phyloP scores from a whole-genome alignment of 30 jellyfish, hydroid and myxozoan genomes.

The Aurelia aurita region DNA sequence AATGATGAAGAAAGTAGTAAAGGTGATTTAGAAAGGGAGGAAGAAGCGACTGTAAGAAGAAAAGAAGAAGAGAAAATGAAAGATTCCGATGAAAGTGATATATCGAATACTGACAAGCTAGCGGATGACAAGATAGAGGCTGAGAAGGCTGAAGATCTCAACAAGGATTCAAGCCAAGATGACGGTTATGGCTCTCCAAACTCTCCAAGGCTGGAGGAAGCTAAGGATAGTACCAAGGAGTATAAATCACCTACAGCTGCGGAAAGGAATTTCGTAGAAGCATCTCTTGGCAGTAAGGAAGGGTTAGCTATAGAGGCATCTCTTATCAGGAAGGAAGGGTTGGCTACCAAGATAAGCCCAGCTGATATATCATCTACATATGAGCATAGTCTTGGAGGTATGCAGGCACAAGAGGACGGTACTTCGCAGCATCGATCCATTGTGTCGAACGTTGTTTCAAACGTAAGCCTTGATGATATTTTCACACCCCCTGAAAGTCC shows the following conservation, averaged over 20 bases:
- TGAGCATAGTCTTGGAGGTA: not conserved
- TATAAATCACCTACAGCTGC: not conserved
- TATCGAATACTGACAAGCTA: not conserved
- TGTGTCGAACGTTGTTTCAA: not conserved
- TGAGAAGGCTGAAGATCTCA: not conserved
- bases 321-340: not conserved
- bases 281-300: not conserved
- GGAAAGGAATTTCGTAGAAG: not conserved
- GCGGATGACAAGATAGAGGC: not conserved
- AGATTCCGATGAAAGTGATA: not conserved
- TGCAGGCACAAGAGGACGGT: not conserved
- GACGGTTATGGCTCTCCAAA: not conserved
- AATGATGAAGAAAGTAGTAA: not conserved
- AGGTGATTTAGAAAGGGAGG: not conserved
- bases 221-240: not conserved
- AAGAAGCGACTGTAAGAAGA: not conserved
- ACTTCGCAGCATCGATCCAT: not conserved
- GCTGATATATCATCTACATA: not conserved
- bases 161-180: no score
- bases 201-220: not conserved
- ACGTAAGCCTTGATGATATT: slow-evolving; percentile 15
- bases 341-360: not conserved
- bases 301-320: not conserved
- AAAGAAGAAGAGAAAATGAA: not conserved
- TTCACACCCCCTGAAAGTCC: slow-evolving; percentile 64